These are phyloP conservation scores for Neotoxoptera formosana DNA, from an alignment of 1,140 invertebrate species.

Conservation along the genomic window DNA sequence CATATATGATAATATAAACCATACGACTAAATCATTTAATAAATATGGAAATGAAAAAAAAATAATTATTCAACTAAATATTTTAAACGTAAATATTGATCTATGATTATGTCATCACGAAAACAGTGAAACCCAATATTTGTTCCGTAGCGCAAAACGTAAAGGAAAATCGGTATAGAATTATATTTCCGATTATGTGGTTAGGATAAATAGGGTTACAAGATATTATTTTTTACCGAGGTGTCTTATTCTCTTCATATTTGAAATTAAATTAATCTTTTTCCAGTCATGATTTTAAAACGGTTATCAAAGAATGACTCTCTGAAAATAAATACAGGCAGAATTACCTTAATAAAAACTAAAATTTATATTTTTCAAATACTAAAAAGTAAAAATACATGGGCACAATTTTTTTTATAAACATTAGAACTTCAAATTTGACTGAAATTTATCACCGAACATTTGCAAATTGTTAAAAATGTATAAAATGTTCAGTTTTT, in stretches of 20 bases:
- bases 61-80: background rate
- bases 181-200: background rate
- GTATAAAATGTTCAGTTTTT: no score
- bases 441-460: no score
- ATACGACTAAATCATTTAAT: background rate
- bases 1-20: background rate
- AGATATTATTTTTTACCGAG: background rate
- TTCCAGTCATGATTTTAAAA: background rate
- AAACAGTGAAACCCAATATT: background rate
- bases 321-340: background rate
- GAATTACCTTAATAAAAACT: background rate
- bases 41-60: background rate
- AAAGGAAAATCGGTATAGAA: slow-evolving; percentile 3
- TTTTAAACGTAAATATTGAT: background rate
- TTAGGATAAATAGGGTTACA: slow-evolving; percentile 7
- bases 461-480: no score
- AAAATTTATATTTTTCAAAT: background rate
- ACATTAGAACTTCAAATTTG: no score
- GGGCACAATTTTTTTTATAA: no score
- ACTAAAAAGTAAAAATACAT: no score
- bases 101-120: background rate
- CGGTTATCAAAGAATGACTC: background rate
- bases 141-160: background rate
- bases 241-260: background rate
- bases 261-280: background rate